These are phyloP conservation scores for Takifugu rubripes DNA, from an alignment of 2,797 vertebrate species.

Conservation along the genomic window DNA sequence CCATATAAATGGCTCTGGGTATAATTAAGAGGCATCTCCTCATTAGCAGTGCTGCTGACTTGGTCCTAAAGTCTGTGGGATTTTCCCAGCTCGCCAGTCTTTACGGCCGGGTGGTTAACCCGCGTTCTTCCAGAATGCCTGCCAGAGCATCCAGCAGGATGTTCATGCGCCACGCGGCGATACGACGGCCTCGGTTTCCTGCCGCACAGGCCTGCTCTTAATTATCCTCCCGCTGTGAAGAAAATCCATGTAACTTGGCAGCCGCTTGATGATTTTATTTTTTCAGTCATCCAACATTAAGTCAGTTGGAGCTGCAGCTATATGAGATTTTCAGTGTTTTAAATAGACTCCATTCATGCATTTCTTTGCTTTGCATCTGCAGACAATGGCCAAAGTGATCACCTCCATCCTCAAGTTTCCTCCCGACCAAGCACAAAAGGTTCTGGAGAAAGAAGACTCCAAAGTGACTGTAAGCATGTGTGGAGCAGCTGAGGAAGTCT, in stretches of 20 bases:
- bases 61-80: conserved; percentile 67
- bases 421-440: conserved; percentile 89
- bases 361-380: conserved; percentile 17
- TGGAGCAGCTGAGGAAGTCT: conserved; percentile 1
- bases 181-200: conserved; percentile 55
- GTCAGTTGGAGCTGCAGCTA: background rate
- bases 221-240: conserved; percentile 72
- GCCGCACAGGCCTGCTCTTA: conserved; percentile 65
- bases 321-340: background rate
- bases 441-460: conserved; percentile 92
- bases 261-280: conserved; percentile 48
- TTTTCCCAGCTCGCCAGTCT: conserved; percentile 47
- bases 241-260: conserved; percentile 50
- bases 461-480: conserved; percentile 79
- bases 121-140: conserved; percentile 53
- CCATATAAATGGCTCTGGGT: conserved; percentile 40
- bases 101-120: conserved; percentile 57
- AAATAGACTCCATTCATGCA: background rate
- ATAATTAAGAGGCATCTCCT: conserved; percentile 55
- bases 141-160: conserved; percentile 57
- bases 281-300: conserved; percentile 11
- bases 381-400: conserved; percentile 99
- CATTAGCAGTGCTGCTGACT: conserved; percentile 60
- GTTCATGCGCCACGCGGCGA: conserved; percentile 62
- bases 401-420: conserved; percentile 96